A percentile compares a stretch with the other conserved stretches of the same genome.
phyloP scores from a whole-genome alignment of 2,888 invertebrate species.

The Dilophus febrilis region DNA sequence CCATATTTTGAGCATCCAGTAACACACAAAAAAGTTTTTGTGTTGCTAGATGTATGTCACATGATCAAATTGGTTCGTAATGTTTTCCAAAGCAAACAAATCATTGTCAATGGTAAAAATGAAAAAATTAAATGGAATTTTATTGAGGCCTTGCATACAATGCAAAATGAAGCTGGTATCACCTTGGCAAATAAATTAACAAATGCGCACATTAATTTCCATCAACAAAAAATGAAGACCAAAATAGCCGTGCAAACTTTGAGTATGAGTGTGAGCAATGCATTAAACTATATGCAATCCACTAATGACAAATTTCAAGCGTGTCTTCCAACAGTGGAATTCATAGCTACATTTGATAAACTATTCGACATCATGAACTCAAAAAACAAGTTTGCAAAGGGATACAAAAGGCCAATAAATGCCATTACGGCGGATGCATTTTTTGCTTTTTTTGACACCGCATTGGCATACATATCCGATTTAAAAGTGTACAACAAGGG shows the following conservation, averaged over 20 bases:
- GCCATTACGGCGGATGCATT: too few species aligned
- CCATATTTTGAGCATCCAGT: neutral
- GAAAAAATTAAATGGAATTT: too few species aligned
- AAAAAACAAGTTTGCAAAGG: neutral
- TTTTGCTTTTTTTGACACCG: too few species aligned
- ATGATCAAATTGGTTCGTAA: too few species aligned
- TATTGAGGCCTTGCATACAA: too few species aligned
- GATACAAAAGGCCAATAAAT: too few species aligned
- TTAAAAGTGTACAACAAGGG: too few species aligned
- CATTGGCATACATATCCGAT: too few species aligned
- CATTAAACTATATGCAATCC: neutral
- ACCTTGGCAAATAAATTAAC: neutral
- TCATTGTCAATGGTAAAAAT: neutral
- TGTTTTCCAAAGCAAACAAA: neutral
- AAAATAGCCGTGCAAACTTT: neutral
- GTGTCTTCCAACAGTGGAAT: neutral
- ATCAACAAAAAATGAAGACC: neutral
- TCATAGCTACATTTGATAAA: neutral
- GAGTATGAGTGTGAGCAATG: too few species aligned
- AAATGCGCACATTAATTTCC: too few species aligned
- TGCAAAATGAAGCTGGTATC: neutral
- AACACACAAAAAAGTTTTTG: too few species aligned
- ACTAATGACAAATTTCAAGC: neutral
- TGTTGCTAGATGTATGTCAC: too few species aligned
- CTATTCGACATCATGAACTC: neutral